Evolutionary conservation across 2,113 vertebrate species (phyloP), one percentile per base, ranked within the genome.

Genomic region (Porphyrio hochstetteri): DNA sequence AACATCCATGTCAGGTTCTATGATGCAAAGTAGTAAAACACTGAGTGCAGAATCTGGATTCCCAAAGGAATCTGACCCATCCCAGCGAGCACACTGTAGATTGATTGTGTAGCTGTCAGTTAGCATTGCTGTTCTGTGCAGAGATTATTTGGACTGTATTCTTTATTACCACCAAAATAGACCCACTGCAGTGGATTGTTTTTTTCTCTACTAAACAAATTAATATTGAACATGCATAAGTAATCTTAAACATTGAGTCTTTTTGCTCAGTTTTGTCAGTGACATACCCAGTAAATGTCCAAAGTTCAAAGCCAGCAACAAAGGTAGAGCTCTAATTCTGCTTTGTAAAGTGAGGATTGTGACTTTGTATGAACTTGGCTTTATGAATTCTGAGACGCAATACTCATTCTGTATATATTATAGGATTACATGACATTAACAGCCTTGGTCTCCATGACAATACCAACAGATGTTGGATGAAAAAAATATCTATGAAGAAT

Each of bases 361-460:
- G 91, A 79, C 69, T 69, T 18, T 82, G 35, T 69, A 61, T 79
- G 91, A 96, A 69, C 53, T 59, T 78, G 61, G 50, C 46, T 69
- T 95, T 81, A 60, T 81, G 64, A 90, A 77, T 94, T 88, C 81
- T 48, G 82, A 92, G 71, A 86, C 81, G 55, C 36, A 90, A 57
- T 83, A 84, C 20, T 93, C 56, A 71, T 86, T 89, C 35, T 90
- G 64, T 86, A 80, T 95, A 59, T 81, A 88, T 88, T 92, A 86
- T 13, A 93, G 38, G 38, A 92, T 20, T 88, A 64, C 52, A 83
- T 88, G 86, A 48, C 60, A 93, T 90, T 83, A 94, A 67, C 68
- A 93, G 82, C 60, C 38, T 92, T 94, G 64, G 88, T 94, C 80
- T 95, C 92, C 92, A 96, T 95, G 93, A 93, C 92, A 94, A 93